Percentiles rank a stretch among this genome's conserved stretches.
phyloP scores from a whole-genome alignment of 2,888 invertebrate genomes.

The Agonopterix heracliana region DNA sequence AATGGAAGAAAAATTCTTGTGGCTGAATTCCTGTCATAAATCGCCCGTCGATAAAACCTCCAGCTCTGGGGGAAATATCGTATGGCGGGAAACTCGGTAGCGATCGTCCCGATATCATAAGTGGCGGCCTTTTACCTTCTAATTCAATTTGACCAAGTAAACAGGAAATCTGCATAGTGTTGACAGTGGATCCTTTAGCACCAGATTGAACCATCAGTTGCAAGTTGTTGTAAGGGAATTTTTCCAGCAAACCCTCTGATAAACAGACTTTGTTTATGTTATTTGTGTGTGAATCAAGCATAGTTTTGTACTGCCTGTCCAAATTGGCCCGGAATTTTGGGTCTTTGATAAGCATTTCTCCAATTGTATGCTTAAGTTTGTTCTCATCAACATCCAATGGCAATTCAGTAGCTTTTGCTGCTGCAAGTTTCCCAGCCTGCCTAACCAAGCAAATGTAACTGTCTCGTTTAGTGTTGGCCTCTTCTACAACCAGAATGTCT shows the following conservation, averaged over 20 bases:
- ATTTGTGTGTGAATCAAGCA: slow-evolving; percentile 90
- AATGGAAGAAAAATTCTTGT: slow-evolving; percentile 99
- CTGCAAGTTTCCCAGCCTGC: slow-evolving; percentile 78
- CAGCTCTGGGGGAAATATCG: slow-evolving; percentile 92
- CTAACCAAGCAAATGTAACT: slow-evolving; percentile 81
- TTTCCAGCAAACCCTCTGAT: slow-evolving; percentile 87
- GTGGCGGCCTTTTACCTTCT: slow-evolving; percentile 96
- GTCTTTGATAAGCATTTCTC: slow-evolving; percentile 82
- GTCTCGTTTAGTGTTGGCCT: slow-evolving; percentile 84
- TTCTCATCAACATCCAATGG: slow-evolving; percentile 74
- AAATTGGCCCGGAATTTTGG: slow-evolving; percentile 86
- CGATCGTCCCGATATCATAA: slow-evolving; percentile 94
- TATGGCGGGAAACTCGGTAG: slow-evolving; percentile 94
- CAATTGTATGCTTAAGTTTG: slow-evolving; percentile 80
- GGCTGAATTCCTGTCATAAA: slow-evolving; percentile 99
- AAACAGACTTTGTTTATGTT: slow-evolving; percentile 92
- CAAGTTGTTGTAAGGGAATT: slow-evolving; percentile 97
- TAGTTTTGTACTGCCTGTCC: slow-evolving; percentile 88
- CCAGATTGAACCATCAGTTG: slow-evolving; percentile 99
- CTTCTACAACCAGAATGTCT: slow-evolving; percentile 89
- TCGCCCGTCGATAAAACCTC: slow-evolving; percentile 96
- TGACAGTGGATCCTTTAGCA: slow-evolving; percentile 98
- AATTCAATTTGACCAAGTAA: slow-evolving; percentile 98
- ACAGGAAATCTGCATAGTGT: slow-evolving; percentile 99
- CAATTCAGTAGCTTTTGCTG: slow-evolving; percentile 82